Conservation (phyloP, 2,797 vertebrate genomes). For the Oceanodroma leucorhoa region DNA sequence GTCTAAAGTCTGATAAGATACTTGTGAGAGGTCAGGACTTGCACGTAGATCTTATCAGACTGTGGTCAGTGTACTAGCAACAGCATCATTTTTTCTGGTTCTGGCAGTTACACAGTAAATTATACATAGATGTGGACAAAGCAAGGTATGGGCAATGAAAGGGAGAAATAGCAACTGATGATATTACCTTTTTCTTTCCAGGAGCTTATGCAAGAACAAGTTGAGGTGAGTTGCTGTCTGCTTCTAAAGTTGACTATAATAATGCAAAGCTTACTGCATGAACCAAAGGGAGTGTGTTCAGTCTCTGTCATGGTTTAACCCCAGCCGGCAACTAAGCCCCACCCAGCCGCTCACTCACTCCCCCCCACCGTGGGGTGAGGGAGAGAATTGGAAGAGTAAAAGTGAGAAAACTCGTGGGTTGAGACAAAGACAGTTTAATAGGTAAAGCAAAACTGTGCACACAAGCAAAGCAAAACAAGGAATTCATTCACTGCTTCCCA, state of each 20-base stretch:
- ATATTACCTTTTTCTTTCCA: conserved; percentile 67
- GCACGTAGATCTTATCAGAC: not conserved
- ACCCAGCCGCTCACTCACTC: no score
- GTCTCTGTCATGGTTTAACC: not conserved
- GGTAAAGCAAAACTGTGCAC: no score
- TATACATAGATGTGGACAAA: not conserved
- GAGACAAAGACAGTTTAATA: no score
- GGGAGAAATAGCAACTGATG: not conserved
- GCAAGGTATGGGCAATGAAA: not conserved
- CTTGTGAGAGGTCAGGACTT: not conserved
- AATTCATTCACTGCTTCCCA: no score
- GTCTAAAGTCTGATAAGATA: not conserved
- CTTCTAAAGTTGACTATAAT: not conserved
- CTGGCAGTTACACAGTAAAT: not conserved
- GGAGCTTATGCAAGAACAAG: conserved; percentile 92
- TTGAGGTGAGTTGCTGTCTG: conserved; percentile 81
- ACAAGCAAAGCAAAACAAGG: no score
- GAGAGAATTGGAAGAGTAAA: no score
- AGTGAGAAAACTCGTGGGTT: no score
- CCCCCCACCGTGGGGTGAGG: no score
- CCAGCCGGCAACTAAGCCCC: no score
- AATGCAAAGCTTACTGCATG: not conserved
- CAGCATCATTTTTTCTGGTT: not conserved
- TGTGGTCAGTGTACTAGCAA: not conserved
- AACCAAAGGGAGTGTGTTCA: not conserved